Conservation (phyloP, 1,140 invertebrate species). For the Platyscapa corneri region DNA sequence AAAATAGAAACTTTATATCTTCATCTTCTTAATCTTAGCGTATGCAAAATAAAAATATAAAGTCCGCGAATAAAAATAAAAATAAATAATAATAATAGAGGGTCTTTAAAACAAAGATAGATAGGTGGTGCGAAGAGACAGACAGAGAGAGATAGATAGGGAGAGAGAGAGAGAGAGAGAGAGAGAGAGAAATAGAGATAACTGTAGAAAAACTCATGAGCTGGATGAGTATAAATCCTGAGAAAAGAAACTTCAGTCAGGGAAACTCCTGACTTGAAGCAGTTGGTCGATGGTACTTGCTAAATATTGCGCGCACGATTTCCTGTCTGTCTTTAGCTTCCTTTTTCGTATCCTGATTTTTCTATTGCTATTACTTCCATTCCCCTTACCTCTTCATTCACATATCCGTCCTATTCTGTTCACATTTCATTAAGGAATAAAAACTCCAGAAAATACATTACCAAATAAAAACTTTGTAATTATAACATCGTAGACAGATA, state of each 20-base stretch:
- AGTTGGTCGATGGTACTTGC: conserved; percentile 55
- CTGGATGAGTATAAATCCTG: conserved; percentile 38
- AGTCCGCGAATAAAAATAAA: not conserved
- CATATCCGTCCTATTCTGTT: not conserved
- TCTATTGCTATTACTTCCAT: conserved; percentile 42
- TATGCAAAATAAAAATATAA: conserved; percentile 15
- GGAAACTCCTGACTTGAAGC: not conserved
- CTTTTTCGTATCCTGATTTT: conserved; percentile 54
- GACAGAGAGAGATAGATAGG: not conserved
- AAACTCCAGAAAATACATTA: not conserved
- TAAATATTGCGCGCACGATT: conserved; percentile 66
- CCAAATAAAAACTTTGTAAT: not conserved
- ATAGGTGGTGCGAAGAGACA: not conserved
- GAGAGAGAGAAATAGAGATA: not conserved
- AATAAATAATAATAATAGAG: conserved; percentile 7
- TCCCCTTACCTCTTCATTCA: not conserved
- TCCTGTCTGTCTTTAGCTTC: conserved; percentile 55
- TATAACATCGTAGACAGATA: not conserved
- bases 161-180: not conserved
- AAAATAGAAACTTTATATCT: not conserved
- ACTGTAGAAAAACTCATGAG: not conserved
- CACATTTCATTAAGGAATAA: conserved; percentile 24
- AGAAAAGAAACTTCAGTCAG: not conserved
- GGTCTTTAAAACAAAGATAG: not conserved
- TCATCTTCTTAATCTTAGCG: not conserved